Percentiles rank a stretch among this genome's conserved stretches.
Evolutionary conservation across 2,888 invertebrate species (phyloP).

Genomic region (Didymodactylos carnosus): DNA sequence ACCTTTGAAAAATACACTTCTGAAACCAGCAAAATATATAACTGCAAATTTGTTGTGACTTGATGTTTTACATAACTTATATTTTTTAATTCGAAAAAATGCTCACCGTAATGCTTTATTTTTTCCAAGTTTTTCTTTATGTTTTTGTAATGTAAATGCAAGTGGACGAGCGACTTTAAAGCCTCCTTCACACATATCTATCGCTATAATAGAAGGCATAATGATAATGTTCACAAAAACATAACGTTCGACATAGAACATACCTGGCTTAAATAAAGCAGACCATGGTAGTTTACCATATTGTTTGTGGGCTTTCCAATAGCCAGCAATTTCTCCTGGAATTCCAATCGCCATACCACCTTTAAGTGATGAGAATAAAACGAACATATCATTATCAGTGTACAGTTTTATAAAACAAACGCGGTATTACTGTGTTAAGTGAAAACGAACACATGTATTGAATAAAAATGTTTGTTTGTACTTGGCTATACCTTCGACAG

Average conservation of each 20-base stretch:
- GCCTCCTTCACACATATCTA: constrained; percentile 53
- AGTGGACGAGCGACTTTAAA: constrained; percentile 32
- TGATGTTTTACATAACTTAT: neutral
- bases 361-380: neutral
- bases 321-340: constrained; percentile 10
- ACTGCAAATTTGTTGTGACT: no score
- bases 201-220: no score
- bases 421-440: no score
- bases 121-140: neutral
- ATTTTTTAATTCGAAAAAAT: neutral
- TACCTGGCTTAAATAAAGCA: constrained; percentile 52
- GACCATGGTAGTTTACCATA: constrained; percentile 46
- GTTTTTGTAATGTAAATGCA: constrained; percentile 16
- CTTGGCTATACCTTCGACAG: neutral
- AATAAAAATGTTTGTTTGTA: neutral
- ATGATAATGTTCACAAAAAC: no score
- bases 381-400: neutral
- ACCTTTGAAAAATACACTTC: neutral
- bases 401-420: no score
- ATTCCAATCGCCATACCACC: constrained; percentile 21
- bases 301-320: constrained; percentile 7
- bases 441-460: no score
- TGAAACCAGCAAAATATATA: neutral
- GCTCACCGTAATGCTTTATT: neutral
- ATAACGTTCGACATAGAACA: constrained; percentile 57